Evolutionary conservation across 2,113 vertebrate genomes (phyloP).

Genomic region (Poeciliopsis occidentalis): DNA sequence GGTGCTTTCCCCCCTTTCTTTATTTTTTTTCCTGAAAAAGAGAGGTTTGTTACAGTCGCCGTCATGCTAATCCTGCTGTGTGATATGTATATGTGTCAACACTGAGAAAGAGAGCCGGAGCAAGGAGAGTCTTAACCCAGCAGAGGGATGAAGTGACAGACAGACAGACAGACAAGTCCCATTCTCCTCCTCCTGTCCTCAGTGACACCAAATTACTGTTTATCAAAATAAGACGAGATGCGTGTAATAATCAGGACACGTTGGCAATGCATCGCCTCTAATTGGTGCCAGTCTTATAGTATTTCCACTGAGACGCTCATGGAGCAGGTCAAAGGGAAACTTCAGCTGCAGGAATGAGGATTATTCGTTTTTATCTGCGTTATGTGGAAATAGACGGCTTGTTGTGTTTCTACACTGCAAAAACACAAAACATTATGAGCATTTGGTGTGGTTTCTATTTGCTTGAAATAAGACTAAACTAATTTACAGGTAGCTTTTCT

Average conservation of each 20-base stretch:
- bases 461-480: no score
- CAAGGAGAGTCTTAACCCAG: slow-evolving; percentile 65
- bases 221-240: slow-evolving; percentile 69
- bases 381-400: background rate
- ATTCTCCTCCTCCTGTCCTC: slow-evolving; percentile 67
- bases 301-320: slow-evolving; percentile 38
- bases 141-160: slow-evolving; percentile 61
- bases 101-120: slow-evolving; percentile 60
- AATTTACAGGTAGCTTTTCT: no score
- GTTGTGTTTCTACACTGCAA: background rate
- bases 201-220: slow-evolving; percentile 77
- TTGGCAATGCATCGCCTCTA: slow-evolving; percentile 36
- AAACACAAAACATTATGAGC: no score
- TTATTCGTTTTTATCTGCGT: slow-evolving; percentile 14
- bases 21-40: slow-evolving; percentile 49
- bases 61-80: slow-evolving; percentile 76
- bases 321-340: slow-evolving; percentile 39
- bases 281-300: slow-evolving; percentile 24
- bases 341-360: slow-evolving; percentile 4
- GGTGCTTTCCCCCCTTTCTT: slow-evolving; percentile 26
- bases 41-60: slow-evolving; percentile 77
- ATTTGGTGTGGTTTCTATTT: no score
- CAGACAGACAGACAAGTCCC: slow-evolving; percentile 67
- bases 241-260: slow-evolving; percentile 54
- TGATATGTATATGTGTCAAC: slow-evolving; percentile 81